These are phyloP conservation scores for Criorhina ranunculi DNA, from an alignment of 2,888 invertebrate genomes.

Conservation along the genomic window DNA sequence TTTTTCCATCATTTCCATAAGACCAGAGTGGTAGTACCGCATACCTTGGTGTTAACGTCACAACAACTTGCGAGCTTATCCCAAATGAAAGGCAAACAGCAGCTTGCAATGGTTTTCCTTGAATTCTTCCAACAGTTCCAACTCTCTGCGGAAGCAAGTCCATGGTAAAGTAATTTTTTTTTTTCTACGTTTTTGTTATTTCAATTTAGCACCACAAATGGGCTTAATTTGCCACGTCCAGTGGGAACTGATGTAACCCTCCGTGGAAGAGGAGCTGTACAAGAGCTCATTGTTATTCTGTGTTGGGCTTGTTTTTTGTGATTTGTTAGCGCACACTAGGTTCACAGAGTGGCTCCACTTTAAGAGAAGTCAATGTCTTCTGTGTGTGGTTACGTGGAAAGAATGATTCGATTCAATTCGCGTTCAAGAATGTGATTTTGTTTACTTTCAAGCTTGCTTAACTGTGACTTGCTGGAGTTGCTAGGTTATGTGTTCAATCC, in stretches of 20 bases:
- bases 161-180: constrained; percentile 30
- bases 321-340: constrained; percentile 26
- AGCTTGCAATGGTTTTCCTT: constrained; percentile 61
- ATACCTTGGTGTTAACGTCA: constrained; percentile 56
- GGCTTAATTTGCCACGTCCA: constrained; percentile 47
- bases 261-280: constrained; percentile 21
- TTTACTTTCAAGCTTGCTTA: constrained; percentile 5
- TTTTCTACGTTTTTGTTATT: constrained; percentile 41
- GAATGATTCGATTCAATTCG: constrained; percentile 24
- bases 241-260: constrained; percentile 42
- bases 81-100: constrained; percentile 52
- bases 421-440: constrained; percentile 5
- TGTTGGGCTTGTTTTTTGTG: constrained; percentile 18
- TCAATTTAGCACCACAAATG: constrained; percentile 49
- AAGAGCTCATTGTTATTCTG: constrained; percentile 41
- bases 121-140: constrained; percentile 41
- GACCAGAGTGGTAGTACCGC: constrained; percentile 46
- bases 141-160: constrained; percentile 59
- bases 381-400: constrained; percentile 13
- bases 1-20: constrained; percentile 62
- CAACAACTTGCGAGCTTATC: constrained; percentile 40
- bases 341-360: neutral
- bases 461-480: neutral
- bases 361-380: constrained; percentile 41
- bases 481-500: neutral